Evolutionary conservation across 2,113 vertebrate species (phyloP).

Genomic region (Calidris pugnax): DNA sequence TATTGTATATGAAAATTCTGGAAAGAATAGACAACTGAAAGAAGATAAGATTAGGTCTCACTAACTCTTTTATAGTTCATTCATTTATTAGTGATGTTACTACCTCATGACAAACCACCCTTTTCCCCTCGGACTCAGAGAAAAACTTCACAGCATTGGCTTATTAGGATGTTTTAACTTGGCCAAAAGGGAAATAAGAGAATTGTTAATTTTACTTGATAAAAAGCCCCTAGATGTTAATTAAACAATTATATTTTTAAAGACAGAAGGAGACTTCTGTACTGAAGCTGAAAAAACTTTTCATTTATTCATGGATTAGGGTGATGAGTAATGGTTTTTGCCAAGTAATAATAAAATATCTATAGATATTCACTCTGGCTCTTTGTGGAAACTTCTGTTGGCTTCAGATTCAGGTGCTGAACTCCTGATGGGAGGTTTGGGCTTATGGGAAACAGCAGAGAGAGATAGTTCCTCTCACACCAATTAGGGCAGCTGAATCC

Average conservation of each 20-base stretch:
- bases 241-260: neutral
- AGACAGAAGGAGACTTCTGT: neutral
- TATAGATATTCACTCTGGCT: fast-evolving
- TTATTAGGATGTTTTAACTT: neutral
- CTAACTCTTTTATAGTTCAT: neutral
- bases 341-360: neutral
- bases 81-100: neutral
- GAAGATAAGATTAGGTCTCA: neutral
- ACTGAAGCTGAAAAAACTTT: neutral
- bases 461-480: neutral
- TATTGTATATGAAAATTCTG: neutral
- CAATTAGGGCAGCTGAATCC: neutral
- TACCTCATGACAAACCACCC: fast-evolving
- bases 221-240: neutral
- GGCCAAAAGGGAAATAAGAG: neutral
- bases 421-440: neutral
- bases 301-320: neutral
- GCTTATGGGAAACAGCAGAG: neutral
- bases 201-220: neutral
- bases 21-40: neutral
- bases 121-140: neutral
- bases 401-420: neutral
- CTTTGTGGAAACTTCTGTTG: neutral
- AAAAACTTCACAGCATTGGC: neutral
- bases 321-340: neutral